Evolutionary conservation across 1,140 invertebrate species (phyloP).

Genomic region (Macrostomum lignano): DNA sequence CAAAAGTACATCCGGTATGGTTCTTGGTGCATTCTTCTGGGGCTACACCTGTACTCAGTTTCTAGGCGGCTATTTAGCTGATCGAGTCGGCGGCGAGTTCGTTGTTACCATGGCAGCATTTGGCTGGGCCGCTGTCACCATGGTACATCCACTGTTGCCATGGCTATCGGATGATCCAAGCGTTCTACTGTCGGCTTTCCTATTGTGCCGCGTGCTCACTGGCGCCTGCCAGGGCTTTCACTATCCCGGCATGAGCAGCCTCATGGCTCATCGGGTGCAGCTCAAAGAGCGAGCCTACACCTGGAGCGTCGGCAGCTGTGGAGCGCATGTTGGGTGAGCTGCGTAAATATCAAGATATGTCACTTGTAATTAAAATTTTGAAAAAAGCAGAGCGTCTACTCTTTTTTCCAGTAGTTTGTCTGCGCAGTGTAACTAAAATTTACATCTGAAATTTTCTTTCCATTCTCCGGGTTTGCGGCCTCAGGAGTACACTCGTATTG

Average conservation of each 20-base stretch:
- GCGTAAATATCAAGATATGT: no score
- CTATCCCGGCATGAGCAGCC: conserved; percentile 42
- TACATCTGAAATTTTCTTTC: no score
- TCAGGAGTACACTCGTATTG: no score
- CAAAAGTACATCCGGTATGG: no score
- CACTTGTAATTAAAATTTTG: no score
- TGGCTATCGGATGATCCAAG: background rate
- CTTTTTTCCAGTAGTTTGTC: no score
- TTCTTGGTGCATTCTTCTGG: conserved; percentile 46
- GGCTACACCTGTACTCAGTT: conserved; percentile 43
- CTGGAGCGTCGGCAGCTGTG: no score
- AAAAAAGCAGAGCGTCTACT: no score
- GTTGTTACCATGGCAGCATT: conserved; percentile 36
- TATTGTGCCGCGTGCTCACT: conserved; percentile 7
- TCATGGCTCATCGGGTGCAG: conserved; percentile 39
- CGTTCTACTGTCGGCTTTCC: background rate
- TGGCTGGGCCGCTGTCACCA: conserved; percentile 39
- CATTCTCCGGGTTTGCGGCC: no score
- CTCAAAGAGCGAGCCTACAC: no score
- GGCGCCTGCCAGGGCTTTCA: conserved; percentile 32
- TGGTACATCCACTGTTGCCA: conserved; percentile 13
- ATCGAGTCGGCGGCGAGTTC: conserved; percentile 38
- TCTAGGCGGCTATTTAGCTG: conserved; percentile 39
- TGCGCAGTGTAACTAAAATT: no score
- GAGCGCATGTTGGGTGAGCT: no score